phyloP scores from a whole-genome alignment of 2,113 vertebrate species.

The Hyperoodon ampullatus region DNA sequence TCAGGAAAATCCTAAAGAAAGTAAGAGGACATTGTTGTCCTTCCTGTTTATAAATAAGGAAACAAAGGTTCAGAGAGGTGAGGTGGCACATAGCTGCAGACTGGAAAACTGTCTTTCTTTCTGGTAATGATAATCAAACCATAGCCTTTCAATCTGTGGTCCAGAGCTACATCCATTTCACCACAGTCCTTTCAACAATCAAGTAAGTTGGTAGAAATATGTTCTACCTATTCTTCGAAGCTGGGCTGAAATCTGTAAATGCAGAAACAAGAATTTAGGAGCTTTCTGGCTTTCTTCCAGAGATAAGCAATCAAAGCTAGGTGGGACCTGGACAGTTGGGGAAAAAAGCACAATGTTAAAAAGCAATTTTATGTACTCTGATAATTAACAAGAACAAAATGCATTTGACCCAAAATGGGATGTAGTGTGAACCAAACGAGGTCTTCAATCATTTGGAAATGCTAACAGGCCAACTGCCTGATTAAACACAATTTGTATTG shows the following conservation, averaged over 20 bases:
- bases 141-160: neutral
- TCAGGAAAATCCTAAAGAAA: neutral
- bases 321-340: neutral
- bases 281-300: neutral
- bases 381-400: conserved; percentile 71
- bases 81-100: neutral
- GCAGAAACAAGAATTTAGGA: neutral
- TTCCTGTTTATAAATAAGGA: neutral
- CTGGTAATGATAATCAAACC: neutral
- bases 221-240: neutral
- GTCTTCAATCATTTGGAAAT: conserved; percentile 51
- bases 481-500: conserved; percentile 77
- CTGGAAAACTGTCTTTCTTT: neutral
- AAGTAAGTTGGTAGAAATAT: neutral
- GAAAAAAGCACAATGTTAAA: neutral
- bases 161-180: neutral
- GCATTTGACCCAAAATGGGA: conserved; percentile 55
- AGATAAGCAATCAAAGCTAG: neutral
- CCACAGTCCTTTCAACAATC: neutral
- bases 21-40: accelerated
- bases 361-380: conserved; percentile 39
- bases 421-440: conserved; percentile 66
- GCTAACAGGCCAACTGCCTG: conserved; percentile 43
- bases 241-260: neutral
- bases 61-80: neutral